Evolutionary conservation across 2,888 invertebrate genomes (phyloP).

Genomic region (Tachystola acroxantha): DNA sequence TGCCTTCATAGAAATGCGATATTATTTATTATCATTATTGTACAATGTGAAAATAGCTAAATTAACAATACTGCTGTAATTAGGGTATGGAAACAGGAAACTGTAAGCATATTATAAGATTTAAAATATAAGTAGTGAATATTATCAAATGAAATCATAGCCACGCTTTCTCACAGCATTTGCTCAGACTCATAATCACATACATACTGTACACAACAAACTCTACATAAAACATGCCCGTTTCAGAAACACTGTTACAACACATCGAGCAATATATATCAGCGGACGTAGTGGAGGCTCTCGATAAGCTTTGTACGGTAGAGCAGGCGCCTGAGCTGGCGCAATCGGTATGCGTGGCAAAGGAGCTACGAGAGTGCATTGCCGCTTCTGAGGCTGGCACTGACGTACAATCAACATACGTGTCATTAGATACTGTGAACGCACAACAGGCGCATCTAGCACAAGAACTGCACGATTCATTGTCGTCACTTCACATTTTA

Average conservation of each 20-base stretch:
- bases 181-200: neutral
- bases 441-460: constrained; percentile 4
- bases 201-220: neutral
- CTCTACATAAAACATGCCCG: neutral
- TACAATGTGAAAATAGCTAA: no score
- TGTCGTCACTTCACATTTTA: constrained; percentile 3
- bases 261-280: constrained; percentile 13
- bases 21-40: no score
- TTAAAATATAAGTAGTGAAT: no score
- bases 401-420: neutral
- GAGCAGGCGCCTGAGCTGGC: constrained; percentile 8
- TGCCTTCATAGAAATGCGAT: no score
- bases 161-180: neutral
- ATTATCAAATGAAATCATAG: neutral
- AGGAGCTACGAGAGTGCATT: constrained; percentile 10
- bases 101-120: neutral
- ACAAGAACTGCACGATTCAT: constrained; percentile 3
- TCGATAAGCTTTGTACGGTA: constrained; percentile 7
- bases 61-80: no score
- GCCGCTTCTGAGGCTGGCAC: neutral
- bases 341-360: constrained; percentile 12
- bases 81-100: neutral
- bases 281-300: constrained; percentile 3
- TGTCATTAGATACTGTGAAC: neutral
- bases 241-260: constrained; percentile 11